A percentile compares a stretch with the other conserved stretches of the same genome.
Conservation (phyloP, 2,113 vertebrate species). For the Anseranas semipalmata region DNA sequence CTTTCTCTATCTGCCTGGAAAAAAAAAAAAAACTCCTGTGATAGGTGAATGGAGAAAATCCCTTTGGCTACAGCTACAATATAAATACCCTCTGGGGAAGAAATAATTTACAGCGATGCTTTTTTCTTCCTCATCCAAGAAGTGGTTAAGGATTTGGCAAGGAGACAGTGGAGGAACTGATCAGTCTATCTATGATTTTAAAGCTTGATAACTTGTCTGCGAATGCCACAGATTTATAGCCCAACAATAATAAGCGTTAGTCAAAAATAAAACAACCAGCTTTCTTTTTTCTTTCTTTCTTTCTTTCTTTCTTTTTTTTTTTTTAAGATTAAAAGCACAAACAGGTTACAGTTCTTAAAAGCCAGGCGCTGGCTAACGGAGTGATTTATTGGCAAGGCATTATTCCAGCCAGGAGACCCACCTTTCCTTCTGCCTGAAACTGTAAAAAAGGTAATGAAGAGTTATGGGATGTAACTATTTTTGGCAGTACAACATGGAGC, state of each 20-base stretch:
- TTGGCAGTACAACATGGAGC: background rate
- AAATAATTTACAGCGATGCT: background rate
- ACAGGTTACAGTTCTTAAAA: background rate
- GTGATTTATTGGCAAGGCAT: background rate
- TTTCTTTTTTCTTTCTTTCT: background rate
- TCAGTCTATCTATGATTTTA: background rate
- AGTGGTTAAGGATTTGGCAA: constrained; percentile 20
- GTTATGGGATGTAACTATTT: background rate
- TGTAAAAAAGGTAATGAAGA: background rate
- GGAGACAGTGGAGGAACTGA: constrained; percentile 2
- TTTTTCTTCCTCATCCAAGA: constrained; percentile 22
- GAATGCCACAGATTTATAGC: background rate
- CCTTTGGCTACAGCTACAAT: background rate
- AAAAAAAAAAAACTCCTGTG: background rate
- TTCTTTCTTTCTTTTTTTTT: background rate
- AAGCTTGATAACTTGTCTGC: background rate
- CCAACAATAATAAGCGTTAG: background rate
- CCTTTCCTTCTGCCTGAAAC: background rate
- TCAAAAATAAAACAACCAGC: background rate
- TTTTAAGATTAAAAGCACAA: background rate
- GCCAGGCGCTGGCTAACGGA: background rate
- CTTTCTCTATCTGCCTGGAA: background rate
- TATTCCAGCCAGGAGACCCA: background rate
- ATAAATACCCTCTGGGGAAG: background rate
- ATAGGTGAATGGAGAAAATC: constrained; percentile 10